These are phyloP conservation scores for Onthophagus sagittarius DNA, from an alignment of 2,888 invertebrate genomes.

Conservation along the genomic window DNA sequence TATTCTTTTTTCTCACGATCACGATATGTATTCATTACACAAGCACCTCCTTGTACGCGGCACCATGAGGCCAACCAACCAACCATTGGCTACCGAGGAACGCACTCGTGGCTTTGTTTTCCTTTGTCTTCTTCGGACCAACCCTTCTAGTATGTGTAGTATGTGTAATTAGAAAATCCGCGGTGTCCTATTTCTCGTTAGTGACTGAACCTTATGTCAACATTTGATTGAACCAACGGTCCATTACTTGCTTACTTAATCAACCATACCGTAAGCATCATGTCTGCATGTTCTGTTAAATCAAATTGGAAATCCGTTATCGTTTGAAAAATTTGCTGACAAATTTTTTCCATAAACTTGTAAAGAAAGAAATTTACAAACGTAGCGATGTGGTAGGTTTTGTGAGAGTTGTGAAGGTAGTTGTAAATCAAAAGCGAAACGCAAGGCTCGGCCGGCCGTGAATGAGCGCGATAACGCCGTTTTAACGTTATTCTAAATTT, in stretches of 20 bases:
- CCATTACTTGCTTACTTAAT: neutral
- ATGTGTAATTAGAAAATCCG: neutral
- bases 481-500: constrained; percentile 1
- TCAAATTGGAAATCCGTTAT: neutral
- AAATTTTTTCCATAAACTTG: neutral
- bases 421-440: neutral
- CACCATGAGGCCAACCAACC: neutral
- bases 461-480: neutral
- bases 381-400: neutral
- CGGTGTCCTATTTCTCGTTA: neutral
- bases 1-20: constrained; percentile 6
- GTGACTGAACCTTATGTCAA: neutral
- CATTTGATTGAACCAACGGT: neutral
- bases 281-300: neutral
- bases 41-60: constrained; percentile 2
- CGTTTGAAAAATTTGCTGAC: neutral
- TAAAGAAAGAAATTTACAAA: neutral
- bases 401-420: neutral
- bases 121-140: neutral
- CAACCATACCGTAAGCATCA: neutral
- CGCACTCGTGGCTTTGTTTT: constrained; percentile 7
- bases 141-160: neutral
- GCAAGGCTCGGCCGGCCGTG: neutral
- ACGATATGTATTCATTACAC: constrained; percentile 3
- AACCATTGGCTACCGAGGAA: constrained; percentile 4